Percentiles rank a stretch among this genome's conserved stretches.
Conservation (phyloP, 2,797 vertebrate species). For the Limnodromus scolopaceus region DNA sequence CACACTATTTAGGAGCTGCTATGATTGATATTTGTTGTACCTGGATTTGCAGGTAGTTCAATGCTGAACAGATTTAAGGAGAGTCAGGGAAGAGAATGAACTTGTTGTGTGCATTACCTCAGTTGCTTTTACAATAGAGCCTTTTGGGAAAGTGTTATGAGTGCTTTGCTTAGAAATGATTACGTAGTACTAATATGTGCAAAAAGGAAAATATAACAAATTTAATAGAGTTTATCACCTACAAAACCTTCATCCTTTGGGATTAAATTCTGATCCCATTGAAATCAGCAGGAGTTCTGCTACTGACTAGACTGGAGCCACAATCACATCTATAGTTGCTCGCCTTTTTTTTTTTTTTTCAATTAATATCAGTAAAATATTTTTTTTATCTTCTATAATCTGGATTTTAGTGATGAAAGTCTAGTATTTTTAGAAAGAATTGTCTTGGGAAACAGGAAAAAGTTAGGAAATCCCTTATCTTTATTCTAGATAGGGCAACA, state of each 20-base stretch:
- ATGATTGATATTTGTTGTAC: background rate
- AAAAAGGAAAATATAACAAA: background rate
- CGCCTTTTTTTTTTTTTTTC: background rate
- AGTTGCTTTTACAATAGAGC: background rate
- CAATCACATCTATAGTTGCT: background rate
- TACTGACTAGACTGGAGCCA: background rate
- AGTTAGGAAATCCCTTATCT: background rate
- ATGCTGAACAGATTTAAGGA: background rate
- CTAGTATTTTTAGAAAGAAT: background rate
- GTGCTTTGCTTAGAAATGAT: background rate
- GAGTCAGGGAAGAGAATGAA: background rate
- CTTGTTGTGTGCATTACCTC: background rate
- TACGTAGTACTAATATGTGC: background rate
- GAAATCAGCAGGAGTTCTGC: background rate
- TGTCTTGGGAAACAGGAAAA: background rate
- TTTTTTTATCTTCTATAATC: background rate
- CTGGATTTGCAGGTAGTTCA: background rate
- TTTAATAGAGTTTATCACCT: background rate
- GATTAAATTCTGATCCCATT: background rate
- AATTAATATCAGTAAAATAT: background rate
- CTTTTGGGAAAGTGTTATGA: background rate
- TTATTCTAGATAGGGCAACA: background rate
- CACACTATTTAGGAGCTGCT: background rate
- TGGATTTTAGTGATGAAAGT: background rate
- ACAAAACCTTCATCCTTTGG: background rate